Evolutionary conservation across 2,797 vertebrate genomes (phyloP), one percentile per base, ranked within the genome.

Genomic region (Phoebastria nigripes): DNA sequence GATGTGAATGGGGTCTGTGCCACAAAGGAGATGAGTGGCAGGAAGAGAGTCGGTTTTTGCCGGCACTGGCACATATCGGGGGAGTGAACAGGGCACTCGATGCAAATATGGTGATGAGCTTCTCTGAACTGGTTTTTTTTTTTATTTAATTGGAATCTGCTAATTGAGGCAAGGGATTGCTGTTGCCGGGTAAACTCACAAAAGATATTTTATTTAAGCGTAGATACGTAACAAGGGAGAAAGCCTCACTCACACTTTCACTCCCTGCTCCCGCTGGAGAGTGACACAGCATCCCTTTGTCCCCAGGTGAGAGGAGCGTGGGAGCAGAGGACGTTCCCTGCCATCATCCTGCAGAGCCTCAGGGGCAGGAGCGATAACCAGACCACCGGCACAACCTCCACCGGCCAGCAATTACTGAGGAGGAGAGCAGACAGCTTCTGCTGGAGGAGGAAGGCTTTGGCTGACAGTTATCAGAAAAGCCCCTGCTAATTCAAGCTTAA

Each of bases 1-100:
- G 79, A 87, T 94, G 11, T 66, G 56, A 94, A 87, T n/a, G 28
- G n/a, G 35, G 25, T 73, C 56, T 93, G 52, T 89, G 69, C 37
- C 61, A 51, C 47, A 91, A 81, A 87, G 37, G 4, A 20, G 26
- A 42, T 33, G 55, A 88, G 35, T 52, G 15, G 19, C 20, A 87
- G 41, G 59, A 85, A 91, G 15, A 59, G 2, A 55, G 16, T 13
- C 49, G 9, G 28, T 54, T 83, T 78, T 89, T 65, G 8, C 3
- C 12, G 51, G 9, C 17, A 15, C 19, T 86, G 14, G 11, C 56
- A 19, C 12, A 49, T 84, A 37, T 4, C 0, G 1, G 25, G 15
- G 35, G 11, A 21, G 15, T 52, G 42, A 89, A 91, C 19, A 67
- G 17, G 84, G 29, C 15, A 16, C 14, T 91, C 0, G 0, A 1